Evolutionary conservation across 2,113 vertebrate genomes (phyloP).

Genomic region (Felis catus): F.catus_Fca126_mat1.0 CM031412.1:218123001-218123500

Average conservation of each 20-base stretch:
- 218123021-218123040: neutral
- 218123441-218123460: neutral
- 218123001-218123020: neutral
- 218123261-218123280: neutral
- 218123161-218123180: neutral
- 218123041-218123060: fast-evolving
- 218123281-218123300: neutral
- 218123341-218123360: neutral
- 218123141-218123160: neutral
- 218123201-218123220: neutral
- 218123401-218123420: neutral
- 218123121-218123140: neutral
- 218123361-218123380: neutral
- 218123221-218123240: neutral
- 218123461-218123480: neutral
- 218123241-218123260: neutral
- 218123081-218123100: neutral
- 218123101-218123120: neutral
- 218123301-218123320: neutral
- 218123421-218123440: neutral
- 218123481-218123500: neutral
- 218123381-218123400: neutral
- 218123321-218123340: neutral
- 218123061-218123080: neutral
- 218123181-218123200: neutral